A percentile compares a stretch with the other conserved stretches of the same genome.
These are phyloP conservation scores for Parazoanthus atlanticus DNA, from an alignment of 92 coral and sea anemone species.

Conservation along the genomic window DNA sequence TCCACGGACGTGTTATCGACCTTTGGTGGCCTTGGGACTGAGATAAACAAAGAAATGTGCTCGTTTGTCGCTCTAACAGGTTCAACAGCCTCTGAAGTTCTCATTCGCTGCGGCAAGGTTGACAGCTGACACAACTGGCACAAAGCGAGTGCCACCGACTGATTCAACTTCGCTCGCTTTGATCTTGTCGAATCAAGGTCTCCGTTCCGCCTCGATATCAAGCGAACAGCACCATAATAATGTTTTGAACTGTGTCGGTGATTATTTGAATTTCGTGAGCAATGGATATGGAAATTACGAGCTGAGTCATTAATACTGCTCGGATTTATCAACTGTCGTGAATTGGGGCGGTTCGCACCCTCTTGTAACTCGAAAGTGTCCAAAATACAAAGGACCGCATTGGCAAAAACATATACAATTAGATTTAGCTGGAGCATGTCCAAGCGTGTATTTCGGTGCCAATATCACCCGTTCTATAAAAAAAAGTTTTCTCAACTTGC, in stretches of 20 bases:
- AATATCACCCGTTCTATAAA: slow-evolving; percentile 7
- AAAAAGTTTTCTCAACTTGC: not conserved
- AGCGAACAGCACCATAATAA: not conserved
- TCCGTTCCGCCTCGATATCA: not conserved
- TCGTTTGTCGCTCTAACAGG: slow-evolving; percentile 23
- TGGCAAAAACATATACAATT: not conserved
- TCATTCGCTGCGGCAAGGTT: slow-evolving; percentile 16
- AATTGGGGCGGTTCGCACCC: slow-evolving; percentile 11
- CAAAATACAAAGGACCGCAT: not conserved
- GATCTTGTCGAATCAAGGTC: slow-evolving; percentile 8
- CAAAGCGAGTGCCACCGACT: not conserved
- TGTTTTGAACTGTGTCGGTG: not conserved
- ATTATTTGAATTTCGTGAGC: not conserved
- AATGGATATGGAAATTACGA: not conserved
- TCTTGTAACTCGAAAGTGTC: slow-evolving; percentile 4
- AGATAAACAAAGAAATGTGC: slow-evolving; percentile 34
- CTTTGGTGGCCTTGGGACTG: slow-evolving; percentile 14
- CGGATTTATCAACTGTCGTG: not conserved
- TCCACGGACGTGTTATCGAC: not conserved
- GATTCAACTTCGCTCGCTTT: slow-evolving; percentile 19
- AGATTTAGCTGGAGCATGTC: slow-evolving; percentile 28
- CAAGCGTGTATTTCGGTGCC: slow-evolving; percentile 17
- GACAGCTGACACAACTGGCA: slow-evolving; percentile 9
- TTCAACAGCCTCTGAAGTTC: slow-evolving; percentile 1
- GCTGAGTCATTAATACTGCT: not conserved